phyloP scores from a whole-genome alignment of 2,113 vertebrate species.

The Hiodon tergisus region DNA sequence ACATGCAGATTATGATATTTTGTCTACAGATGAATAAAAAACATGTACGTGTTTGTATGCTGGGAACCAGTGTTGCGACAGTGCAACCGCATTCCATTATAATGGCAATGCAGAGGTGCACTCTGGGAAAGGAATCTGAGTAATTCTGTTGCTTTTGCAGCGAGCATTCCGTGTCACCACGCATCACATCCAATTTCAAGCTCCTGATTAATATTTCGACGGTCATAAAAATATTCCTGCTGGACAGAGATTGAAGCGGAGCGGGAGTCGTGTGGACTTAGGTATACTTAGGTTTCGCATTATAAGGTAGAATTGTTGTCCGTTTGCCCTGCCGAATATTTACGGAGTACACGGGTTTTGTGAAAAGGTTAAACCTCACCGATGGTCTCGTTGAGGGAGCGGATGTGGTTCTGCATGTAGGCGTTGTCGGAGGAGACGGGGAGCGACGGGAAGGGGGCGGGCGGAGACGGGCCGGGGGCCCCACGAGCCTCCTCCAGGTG shows the following conservation, averaged over 20 bases:
- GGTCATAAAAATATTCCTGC: too few relatives aligned
- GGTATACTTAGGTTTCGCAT: too few relatives aligned
- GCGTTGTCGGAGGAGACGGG: slow-evolving; percentile 36
- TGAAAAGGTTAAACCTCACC: slow-evolving; percentile 38
- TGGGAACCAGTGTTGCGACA: neutral
- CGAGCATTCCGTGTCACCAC: too few relatives aligned
- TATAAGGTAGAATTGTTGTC: too few relatives aligned
- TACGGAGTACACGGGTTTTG: neutral
- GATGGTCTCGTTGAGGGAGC: slow-evolving; percentile 29
- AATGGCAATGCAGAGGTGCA: too few relatives aligned
- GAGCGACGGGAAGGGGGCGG: slow-evolving; percentile 7
- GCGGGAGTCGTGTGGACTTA: too few relatives aligned
- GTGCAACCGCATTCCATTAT: neutral
- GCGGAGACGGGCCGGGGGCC: slow-evolving; percentile 10
- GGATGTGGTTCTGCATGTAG: slow-evolving; percentile 37
- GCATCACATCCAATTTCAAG: too few relatives aligned
- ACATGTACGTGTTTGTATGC: neutral
- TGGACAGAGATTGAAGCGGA: too few relatives aligned
- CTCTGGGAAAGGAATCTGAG: neutral
- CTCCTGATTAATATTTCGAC: too few relatives aligned
- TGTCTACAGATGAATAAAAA: neutral
- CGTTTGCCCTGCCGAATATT: too few relatives aligned
- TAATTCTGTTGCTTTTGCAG: neutral
- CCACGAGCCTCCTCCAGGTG: slow-evolving; percentile 40
- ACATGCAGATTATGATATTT: neutral